Evolutionary conservation across 1,140 invertebrate genomes (phyloP).

Genomic region (Heliconius hewitsoni): DNA sequence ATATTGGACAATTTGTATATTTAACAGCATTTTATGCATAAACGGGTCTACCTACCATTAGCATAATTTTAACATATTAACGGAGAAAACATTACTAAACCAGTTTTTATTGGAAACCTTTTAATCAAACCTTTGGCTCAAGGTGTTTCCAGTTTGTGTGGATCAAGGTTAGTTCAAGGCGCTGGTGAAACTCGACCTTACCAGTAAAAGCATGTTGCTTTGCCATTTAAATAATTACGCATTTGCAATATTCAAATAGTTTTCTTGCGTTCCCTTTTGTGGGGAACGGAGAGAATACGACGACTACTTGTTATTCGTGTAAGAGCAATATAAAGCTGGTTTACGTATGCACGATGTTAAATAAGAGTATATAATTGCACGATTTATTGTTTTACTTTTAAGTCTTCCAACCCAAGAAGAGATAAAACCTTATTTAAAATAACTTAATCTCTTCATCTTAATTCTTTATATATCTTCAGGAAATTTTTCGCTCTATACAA

Average conservation of each 20-base stretch:
- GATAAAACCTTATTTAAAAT: too few relatives aligned
- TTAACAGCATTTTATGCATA: slow-evolving; percentile 3
- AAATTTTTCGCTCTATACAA: background rate
- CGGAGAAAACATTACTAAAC: slow-evolving; percentile 15
- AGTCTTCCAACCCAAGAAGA: too few relatives aligned
- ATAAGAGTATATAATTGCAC: background rate
- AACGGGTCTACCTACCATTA: background rate
- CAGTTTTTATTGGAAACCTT: slow-evolving; percentile 29
- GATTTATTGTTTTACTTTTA: background rate
- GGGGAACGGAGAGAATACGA: background rate
- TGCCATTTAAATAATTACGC: slow-evolving; percentile 26
- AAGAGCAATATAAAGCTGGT: background rate
- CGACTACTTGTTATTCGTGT: background rate
- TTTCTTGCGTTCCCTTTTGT: background rate
- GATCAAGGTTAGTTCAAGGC: slow-evolving; percentile 36
- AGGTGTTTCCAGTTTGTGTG: slow-evolving; percentile 25
- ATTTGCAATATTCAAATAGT: slow-evolving; percentile 3
- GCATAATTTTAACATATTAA: slow-evolving; percentile 8
- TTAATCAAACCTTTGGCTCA: slow-evolving; percentile 26
- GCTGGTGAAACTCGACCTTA: slow-evolving; percentile 28
- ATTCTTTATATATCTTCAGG: too few relatives aligned
- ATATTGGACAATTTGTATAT: background rate
- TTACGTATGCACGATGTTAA: background rate
- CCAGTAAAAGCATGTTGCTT: slow-evolving; percentile 17
- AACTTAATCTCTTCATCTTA: too few relatives aligned